Conservation (phyloP, 2,797 vertebrate genomes). For the Rallus crepitans region DNA sequence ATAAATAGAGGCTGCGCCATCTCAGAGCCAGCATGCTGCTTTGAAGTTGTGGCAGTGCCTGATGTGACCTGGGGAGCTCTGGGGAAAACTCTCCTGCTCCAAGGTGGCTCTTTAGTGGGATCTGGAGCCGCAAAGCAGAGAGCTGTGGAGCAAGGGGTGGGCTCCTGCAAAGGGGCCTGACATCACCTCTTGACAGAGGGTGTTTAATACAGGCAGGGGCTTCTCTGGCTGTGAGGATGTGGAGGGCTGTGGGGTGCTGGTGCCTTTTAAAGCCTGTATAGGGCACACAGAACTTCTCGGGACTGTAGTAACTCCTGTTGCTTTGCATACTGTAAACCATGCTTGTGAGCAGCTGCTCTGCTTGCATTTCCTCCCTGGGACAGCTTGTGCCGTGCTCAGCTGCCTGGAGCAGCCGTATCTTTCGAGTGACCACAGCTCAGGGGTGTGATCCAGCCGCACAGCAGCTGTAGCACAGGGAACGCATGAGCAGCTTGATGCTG, state of each 20-base stretch:
- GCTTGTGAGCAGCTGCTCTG: neutral
- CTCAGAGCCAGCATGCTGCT: neutral
- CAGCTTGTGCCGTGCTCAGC: neutral
- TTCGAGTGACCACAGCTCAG: neutral
- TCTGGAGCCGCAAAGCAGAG: neutral
- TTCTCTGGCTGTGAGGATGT: neutral
- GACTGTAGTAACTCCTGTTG: neutral
- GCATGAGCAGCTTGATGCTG: neutral
- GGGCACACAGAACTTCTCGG: neutral
- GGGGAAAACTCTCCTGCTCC: neutral
- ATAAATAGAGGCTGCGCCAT: conserved; percentile 20
- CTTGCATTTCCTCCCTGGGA: neutral
- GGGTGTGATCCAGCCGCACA: neutral
- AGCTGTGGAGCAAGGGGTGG: fast-evolving
- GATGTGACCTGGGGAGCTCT: neutral
- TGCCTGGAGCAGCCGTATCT: neutral
- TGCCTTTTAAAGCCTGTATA: neutral
- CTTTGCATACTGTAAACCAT: neutral
- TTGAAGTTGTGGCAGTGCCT: neutral
- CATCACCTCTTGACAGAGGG: neutral
- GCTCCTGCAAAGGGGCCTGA: neutral
- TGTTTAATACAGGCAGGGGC: fast-evolving
- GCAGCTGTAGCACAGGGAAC: neutral
- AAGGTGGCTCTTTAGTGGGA: neutral
- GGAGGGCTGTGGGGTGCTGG: neutral